Percentiles rank a stretch among this genome's conserved stretches.
These are phyloP conservation scores for Lottia gigantea DNA, from an alignment of 2,888 invertebrate species.

Conservation along the genomic window DNA sequence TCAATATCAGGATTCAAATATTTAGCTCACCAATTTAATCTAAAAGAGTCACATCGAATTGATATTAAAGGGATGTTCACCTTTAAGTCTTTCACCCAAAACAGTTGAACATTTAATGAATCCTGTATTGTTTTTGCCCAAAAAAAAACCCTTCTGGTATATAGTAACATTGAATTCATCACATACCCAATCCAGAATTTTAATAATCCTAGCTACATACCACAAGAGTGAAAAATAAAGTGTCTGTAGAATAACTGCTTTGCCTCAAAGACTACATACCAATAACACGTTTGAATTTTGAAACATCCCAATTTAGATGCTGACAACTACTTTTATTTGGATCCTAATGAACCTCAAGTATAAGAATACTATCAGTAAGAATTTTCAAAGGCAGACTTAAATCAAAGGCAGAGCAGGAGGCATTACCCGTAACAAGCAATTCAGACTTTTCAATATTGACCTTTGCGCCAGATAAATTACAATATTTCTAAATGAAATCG, in stretches of 20 bases:
- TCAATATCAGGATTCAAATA: not conserved
- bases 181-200: not conserved
- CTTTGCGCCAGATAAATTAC: not conserved
- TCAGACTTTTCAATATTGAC: not conserved
- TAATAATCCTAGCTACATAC: not conserved
- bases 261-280: not conserved
- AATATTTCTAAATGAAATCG: not conserved
- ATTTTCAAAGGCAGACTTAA: not conserved
- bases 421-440: not conserved
- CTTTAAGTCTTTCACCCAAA: not conserved
- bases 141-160: not conserved
- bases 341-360: not conserved
- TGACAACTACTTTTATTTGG: not conserved
- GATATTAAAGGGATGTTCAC: not conserved
- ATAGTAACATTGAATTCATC: not conserved
- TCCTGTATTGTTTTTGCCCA: not conserved
- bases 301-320: not conserved
- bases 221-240: not conserved
- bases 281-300: not conserved
- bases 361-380: not conserved
- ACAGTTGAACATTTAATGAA: not conserved
- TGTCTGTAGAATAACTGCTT: not conserved
- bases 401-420: not conserved
- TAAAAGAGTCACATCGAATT: not conserved
- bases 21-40: not conserved